A percentile compares a stretch with the other conserved stretches of the same genome.
phyloP scores from a whole-genome alignment of 1,140 invertebrate genomes.

The Spodoptera frugiperda region DNA sequence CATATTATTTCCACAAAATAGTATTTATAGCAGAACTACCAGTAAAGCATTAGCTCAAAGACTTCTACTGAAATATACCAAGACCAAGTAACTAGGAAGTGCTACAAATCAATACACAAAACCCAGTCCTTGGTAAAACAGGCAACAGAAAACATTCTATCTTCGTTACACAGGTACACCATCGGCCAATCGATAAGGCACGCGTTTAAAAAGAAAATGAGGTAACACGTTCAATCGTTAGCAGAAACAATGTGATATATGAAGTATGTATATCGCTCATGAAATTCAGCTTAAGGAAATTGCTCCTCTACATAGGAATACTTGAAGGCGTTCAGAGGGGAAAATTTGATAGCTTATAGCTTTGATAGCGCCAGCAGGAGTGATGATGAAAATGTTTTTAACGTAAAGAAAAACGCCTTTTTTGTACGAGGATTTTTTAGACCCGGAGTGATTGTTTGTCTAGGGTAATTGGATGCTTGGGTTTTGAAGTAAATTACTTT shows the following conservation, averaged over 20 bases:
- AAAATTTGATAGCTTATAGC: slow-evolving; percentile 82
- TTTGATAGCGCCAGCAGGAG: slow-evolving; percentile 62
- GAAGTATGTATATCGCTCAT: slow-evolving; percentile 77
- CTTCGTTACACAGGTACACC: not conserved
- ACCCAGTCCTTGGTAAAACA: not conserved
- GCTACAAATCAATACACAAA: too few relatives aligned
- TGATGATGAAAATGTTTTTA: slow-evolving; percentile 53
- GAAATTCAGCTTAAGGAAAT: slow-evolving; percentile 82
- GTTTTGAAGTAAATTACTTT: slow-evolving; percentile 22
- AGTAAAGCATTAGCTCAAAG: too few relatives aligned
- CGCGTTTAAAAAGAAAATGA: slow-evolving; percentile 58
- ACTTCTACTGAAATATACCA: too few relatives aligned
- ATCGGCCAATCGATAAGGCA: slow-evolving; percentile 13
- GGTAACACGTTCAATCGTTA: slow-evolving; percentile 68
- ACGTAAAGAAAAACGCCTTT: slow-evolving; percentile 35
- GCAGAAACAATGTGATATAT: slow-evolving; percentile 74
- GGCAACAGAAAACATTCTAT: not conserved
- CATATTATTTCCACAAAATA: too few relatives aligned
- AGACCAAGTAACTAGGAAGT: too few relatives aligned
- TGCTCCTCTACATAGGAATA: slow-evolving; percentile 73
- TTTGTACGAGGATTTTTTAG: slow-evolving; percentile 22
- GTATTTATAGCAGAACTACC: too few relatives aligned
- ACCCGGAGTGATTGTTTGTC: slow-evolving; percentile 16
- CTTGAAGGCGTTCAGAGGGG: slow-evolving; percentile 68
- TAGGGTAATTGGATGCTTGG: slow-evolving; percentile 17